Evolutionary conservation across 2,888 invertebrate genomes (phyloP).

Genomic region (Trissonchulus sp.): DNA sequence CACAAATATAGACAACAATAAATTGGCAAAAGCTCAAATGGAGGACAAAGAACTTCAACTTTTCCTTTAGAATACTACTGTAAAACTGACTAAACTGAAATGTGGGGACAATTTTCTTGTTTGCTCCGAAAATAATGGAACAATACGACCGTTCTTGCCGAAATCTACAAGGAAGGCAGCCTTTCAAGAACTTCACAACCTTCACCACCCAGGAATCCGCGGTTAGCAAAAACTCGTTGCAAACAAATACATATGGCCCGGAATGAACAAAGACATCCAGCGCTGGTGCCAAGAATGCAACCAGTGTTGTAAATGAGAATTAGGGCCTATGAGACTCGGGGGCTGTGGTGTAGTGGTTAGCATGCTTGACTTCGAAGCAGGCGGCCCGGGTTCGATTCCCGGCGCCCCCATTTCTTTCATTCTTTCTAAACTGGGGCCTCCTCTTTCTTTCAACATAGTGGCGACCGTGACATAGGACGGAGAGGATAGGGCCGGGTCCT

Average conservation of each 20-base stretch:
- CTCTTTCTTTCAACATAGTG: too few species aligned
- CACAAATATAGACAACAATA: not conserved
- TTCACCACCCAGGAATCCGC: not conserved
- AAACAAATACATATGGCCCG: conserved; percentile 13
- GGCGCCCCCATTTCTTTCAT: too few species aligned
- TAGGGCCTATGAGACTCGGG: too few species aligned
- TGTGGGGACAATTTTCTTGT: not conserved
- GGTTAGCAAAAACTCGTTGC: not conserved
- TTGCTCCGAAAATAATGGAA: too few species aligned
- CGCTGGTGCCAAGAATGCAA: not conserved
- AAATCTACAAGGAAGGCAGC: not conserved
- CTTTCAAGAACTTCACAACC: not conserved
- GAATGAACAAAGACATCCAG: conserved; percentile 3
- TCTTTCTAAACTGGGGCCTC: too few species aligned
- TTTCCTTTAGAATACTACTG: not conserved
- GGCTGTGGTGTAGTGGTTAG: too few species aligned
- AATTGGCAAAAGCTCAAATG: not conserved
- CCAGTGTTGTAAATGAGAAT: too few species aligned
- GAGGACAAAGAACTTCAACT: not conserved
- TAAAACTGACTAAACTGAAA: not conserved
- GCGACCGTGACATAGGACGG: too few species aligned
- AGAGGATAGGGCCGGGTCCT: too few species aligned
- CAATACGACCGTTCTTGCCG: conserved; percentile 3
- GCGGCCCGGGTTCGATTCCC: too few species aligned
- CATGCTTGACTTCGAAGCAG: too few species aligned